Evolutionary conservation across 1,140 invertebrate species (phyloP).

Genomic region (Platorchestia sp.): DNA sequence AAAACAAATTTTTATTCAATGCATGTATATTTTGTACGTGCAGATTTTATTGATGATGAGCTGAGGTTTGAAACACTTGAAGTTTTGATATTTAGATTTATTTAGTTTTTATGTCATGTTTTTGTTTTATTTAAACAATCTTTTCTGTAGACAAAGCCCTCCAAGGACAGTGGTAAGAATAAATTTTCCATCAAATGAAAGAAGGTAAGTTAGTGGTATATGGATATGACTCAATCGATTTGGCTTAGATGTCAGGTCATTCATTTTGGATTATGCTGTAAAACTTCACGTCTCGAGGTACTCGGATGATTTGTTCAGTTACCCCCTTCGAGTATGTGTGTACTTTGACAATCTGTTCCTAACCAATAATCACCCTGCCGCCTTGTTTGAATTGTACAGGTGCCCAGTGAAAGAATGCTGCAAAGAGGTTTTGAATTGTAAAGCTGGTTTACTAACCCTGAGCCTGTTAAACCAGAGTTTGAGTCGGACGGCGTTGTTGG

Average conservation of each 20-base stretch:
- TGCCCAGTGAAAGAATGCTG: not conserved
- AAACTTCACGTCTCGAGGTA: not conserved
- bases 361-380: not conserved
- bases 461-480: not conserved
- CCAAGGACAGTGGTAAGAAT: not conserved
- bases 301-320: not conserved
- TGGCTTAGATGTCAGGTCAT: not conserved
- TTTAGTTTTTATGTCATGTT: no score
- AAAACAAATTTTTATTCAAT: no score
- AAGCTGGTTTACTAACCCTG: not conserved
- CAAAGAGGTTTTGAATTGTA: conserved; percentile 23
- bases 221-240: conserved; percentile 19
- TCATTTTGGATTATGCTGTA: conserved; percentile 16
- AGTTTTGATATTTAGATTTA: no score
- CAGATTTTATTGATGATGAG: no score
- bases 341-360: conserved; percentile 32
- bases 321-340: not conserved
- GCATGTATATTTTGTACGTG: no score
- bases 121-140: no score
- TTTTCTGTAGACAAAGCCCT: not conserved
- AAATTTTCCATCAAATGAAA: conserved; percentile 15
- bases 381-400: not conserved
- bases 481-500: not conserved
- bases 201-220: not conserved
- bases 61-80: no score